phyloP scores from a whole-genome alignment of 2,113 vertebrate species.

The Myrmecobius fasciatus region DNA sequence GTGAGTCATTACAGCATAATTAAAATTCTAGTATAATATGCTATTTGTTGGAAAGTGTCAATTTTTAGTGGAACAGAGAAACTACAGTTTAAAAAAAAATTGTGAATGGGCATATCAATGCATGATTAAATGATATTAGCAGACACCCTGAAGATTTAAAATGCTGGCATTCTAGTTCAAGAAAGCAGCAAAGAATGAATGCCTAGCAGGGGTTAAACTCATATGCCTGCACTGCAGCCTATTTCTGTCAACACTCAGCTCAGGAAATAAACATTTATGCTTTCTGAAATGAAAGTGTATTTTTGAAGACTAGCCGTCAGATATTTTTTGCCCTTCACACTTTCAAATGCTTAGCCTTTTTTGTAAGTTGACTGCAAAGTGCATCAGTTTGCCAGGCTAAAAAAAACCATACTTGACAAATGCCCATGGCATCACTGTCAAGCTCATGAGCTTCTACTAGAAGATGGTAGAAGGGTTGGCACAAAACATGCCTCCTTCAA shows the following conservation, averaged over 20 bases:
- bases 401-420: constrained; percentile 80
- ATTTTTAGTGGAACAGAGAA: constrained; percentile 77
- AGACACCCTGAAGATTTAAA: constrained; percentile 76
- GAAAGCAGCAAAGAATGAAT: constrained; percentile 75
- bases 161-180: constrained; percentile 59
- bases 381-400: constrained; percentile 83
- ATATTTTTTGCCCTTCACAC: constrained; percentile 92
- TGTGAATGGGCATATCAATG: constrained; percentile 75
- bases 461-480: constrained; percentile 81
- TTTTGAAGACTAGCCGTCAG: constrained; percentile 90
- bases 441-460: constrained; percentile 71
- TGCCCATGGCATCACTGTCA: constrained; percentile 83
- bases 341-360: constrained; percentile 89
- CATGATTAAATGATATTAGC: constrained; percentile 77
- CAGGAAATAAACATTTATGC: constrained; percentile 88
- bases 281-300: constrained; percentile 89
- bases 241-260: constrained; percentile 88
- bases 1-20: constrained; percentile 77
- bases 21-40: constrained; percentile 68
- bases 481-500: constrained; percentile 82
- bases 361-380: constrained; percentile 88
- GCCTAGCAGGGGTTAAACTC: constrained; percentile 89
- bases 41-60: constrained; percentile 77
- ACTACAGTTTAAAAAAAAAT: constrained; percentile 53
- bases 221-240: constrained; percentile 87